Evolutionary conservation across 2,888 invertebrate genomes (phyloP), one percentile per base, ranked within the genome.

Genomic region (Thysanoteuthis rhombus): DNA sequence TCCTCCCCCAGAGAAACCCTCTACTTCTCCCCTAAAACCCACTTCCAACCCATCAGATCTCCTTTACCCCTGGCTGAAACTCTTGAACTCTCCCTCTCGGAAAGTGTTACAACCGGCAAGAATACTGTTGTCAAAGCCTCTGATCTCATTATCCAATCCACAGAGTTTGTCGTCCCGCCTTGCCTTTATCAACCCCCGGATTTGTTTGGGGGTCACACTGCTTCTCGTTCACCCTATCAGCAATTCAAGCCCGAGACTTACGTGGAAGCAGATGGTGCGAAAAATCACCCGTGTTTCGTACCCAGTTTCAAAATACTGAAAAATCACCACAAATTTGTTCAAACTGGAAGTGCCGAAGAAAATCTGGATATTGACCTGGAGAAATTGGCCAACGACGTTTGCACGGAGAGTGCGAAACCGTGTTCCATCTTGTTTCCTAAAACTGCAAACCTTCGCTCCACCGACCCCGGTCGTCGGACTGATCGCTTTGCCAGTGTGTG

Each of bases 1-100:
- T 95, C 95, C 45, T 95, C 95, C 52, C 97, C 97, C n/a, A 32
- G 36, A 95, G 98, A 98, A 96, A 98, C 98, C 97, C 97, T 98
- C 95, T 97, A 98, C 94, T 98, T 98, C 38, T 98, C 98, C 19
- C 97, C 98, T 94, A 98, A 98, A 95, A 98, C 98, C 94, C 98
- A 99, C 97, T 98, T 99, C 97, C 98, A 98, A 95, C 98, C 98
- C 36, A 98, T 98, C 95, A 98, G 98, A 42, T 95, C 95, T 28
- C 95, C 95, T 36, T 90, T 92, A 39, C 93, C 47, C 22, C 12
- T 45, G 40, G 28, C 5, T 40, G 91, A 91, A 45, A 94, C 94
- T 42, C 94, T 93, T n/a, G 75, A 75, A 75, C 75, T n/a, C n/a
- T 75, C 75, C 16, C 16, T 75, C n/a, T 75, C n/a, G 12, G n/a